These are phyloP conservation scores for Gymnoscelis rufifasciata DNA, from an alignment of 2,888 invertebrate genomes.

Conservation along the genomic window DNA sequence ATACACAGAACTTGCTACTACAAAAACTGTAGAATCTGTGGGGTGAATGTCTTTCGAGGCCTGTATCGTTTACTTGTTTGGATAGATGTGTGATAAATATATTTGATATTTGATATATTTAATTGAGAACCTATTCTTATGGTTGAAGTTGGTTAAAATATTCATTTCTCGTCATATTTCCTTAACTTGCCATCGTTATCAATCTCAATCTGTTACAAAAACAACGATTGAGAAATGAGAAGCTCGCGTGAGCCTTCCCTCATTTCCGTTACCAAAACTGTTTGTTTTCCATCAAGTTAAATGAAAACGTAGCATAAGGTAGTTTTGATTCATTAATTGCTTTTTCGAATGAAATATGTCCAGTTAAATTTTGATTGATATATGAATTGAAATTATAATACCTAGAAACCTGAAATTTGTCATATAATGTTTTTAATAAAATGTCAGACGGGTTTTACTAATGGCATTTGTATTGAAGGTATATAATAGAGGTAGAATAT, in stretches of 20 bases:
- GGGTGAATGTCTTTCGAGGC: constrained; percentile 11
- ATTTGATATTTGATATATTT: constrained; percentile 30
- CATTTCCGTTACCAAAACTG: constrained; percentile 26
- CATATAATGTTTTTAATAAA: too few species aligned
- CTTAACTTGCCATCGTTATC: constrained; percentile 5
- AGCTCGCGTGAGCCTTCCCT: constrained; percentile 24
- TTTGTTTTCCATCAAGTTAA: constrained; percentile 20
- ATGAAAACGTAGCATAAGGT: constrained; percentile 3
- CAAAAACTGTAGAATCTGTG: background rate
- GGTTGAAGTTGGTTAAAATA: too few species aligned
- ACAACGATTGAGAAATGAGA: constrained; percentile 22
- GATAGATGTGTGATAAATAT: constrained; percentile 40
- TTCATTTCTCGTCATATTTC: background rate
- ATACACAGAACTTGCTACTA: background rate
- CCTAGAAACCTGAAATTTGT: too few species aligned
- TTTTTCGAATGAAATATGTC: background rate
- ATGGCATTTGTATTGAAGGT: too few species aligned
- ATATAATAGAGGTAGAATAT: too few species aligned
- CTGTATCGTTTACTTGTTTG: constrained; percentile 43
- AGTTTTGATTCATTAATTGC: background rate
- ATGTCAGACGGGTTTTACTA: too few species aligned
- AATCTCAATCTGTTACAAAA: constrained; percentile 14
- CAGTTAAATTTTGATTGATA: background rate
- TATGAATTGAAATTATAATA: too few species aligned
- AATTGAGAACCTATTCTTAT: too few species aligned